Conservation (phyloP, 2,888 invertebrate genomes). For the Drosophila robusta region DNA sequence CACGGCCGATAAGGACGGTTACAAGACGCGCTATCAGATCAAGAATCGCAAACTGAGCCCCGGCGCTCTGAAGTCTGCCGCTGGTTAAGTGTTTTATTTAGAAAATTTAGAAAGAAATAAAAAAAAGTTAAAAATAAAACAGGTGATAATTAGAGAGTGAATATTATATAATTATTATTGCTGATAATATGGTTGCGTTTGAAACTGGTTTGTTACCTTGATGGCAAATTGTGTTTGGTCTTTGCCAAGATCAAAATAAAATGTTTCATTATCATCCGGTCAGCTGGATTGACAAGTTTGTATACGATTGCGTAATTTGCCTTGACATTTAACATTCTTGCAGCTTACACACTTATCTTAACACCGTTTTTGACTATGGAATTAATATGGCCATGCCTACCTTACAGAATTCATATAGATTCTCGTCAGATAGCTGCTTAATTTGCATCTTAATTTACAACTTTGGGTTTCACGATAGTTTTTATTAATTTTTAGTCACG, state of each 20-base stretch:
- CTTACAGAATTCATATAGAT: constrained; percentile 1
- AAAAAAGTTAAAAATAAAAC: constrained; percentile 6
- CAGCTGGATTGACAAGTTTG: constrained; percentile 59
- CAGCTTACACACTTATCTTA: constrained; percentile 3
- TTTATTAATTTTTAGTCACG: constrained; percentile 48
- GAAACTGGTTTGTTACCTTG: constrained; percentile 60
- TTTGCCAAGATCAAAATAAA: constrained; percentile 60
- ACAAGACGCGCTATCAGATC: constrained; percentile 80
- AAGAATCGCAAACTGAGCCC: constrained; percentile 82
- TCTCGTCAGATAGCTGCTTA: constrained; percentile 17
- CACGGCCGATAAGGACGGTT: constrained; percentile 85
- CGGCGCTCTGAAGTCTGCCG: constrained; percentile 74
- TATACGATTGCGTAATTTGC: constrained; percentile 53
- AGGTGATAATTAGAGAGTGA: constrained; percentile 27
- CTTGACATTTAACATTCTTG: constrained; percentile 47
- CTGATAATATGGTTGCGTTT: constrained; percentile 17
- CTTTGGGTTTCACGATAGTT: constrained; percentile 18
- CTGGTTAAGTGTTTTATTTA: constrained; percentile 65
- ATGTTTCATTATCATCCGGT: constrained; percentile 53
- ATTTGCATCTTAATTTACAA: constrained; percentile 31
- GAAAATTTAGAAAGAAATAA: constrained; percentile 13
- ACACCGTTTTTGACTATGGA: constrained; percentile 1
- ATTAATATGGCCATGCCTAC: constrained; percentile 1
- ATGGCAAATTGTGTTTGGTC: constrained; percentile 20
- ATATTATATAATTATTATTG: constrained; percentile 21